Base-by-base conservation (phyloP, 2,888 invertebrate species). In the Synanthedon myopaeformis region DNA sequence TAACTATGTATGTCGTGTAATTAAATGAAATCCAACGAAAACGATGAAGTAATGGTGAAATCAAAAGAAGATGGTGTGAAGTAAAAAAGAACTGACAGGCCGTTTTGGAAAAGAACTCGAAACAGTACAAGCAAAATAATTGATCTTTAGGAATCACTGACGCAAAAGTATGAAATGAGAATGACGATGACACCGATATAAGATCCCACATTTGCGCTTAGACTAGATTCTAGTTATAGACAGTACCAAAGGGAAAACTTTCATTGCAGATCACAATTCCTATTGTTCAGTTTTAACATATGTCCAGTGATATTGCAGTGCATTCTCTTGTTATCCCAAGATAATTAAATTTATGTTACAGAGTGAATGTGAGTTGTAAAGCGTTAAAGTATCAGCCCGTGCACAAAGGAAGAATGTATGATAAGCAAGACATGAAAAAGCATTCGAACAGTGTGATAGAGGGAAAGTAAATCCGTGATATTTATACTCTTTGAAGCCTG, bases 51-150 rank as follows among this genome's bases (percentile, higher is more conserved):
- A 74, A 80, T 80, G 79, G 74, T 72, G 70, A 78, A 73, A 73
- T 75, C 64, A 72, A 74, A 66, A 75, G 67, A 78, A 81, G 75
- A 82, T 82, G 81, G 76, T 69, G 74, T 81, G 77, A 79, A 64
- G 65, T 19, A 59, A 62, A 75, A 76, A 66, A 72, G 72, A 85
- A 86, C 80, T 81, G 82, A 87, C 87, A 87, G 88, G 86, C 85
- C 88, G 87, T 88, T 89, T 89, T 89, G 89, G 88, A 86, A 85
- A 85, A 78, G 66, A 86, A 81, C 67, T 76, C 67, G 76, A 77
- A 76, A 73, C 65, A 72, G 68, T 77, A 79, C 72, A 84, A 82
- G 85, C 85, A 82, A 84, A 80, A 71, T 69, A 84, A 86, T 65
- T 66, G 71, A 79, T 78, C 17, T 62, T 65, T 67, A 67, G 69